Evolutionary conservation across 2,113 vertebrate genomes (phyloP), one percentile per base, ranked within the genome.

Genomic region (Kryptolebias marmoratus): DNA sequence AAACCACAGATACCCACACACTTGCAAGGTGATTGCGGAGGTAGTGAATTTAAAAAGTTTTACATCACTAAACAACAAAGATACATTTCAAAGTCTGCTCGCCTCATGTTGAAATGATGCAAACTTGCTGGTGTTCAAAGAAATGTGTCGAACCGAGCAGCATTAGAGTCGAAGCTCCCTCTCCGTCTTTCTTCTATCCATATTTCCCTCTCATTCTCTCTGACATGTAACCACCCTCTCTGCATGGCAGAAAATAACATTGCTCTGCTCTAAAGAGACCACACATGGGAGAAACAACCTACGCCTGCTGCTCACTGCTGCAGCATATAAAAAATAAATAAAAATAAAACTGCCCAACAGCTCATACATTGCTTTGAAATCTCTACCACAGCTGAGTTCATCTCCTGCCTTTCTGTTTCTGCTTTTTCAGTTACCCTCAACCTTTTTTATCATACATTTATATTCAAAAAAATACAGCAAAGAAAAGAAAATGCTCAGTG

Each of bases 251-350:
- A 91, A 90, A 88, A 92, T 89, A 92, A 88, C 88, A 77, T 71
- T 79, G 82, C 87, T 82, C 67, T 81, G 68, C 68, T 86, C 77
- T 62, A 90, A 75, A 83, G 87, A 87, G 80, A 88, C 82, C 85
- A 84, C 89, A 89, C 88, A 88, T 87, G 87, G 87, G 84, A 90
- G 77, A 68, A 86, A 65, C 86, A 87, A 84, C 91, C 89, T 80
- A 91, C 90, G 88, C 89, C 79, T 85, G 87, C 86, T 86, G 82
- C 88, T 87, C 78, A 83, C 74, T 90, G 82, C 85, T 83, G 73
- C 84, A 87, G 57, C 75, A 83, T 75, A 77, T 56, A 71, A 84
- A 77, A 63, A 74, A 79, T 61, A 66, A 30, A 81, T 73, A 64
- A 63, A 82, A 77, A 64, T 60, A 73, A 82, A 80, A 78, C 64